These are phyloP conservation scores for Oscheius sp. DNA, from an alignment of 2,888 invertebrate genomes.

Conservation along the genomic window DNA sequence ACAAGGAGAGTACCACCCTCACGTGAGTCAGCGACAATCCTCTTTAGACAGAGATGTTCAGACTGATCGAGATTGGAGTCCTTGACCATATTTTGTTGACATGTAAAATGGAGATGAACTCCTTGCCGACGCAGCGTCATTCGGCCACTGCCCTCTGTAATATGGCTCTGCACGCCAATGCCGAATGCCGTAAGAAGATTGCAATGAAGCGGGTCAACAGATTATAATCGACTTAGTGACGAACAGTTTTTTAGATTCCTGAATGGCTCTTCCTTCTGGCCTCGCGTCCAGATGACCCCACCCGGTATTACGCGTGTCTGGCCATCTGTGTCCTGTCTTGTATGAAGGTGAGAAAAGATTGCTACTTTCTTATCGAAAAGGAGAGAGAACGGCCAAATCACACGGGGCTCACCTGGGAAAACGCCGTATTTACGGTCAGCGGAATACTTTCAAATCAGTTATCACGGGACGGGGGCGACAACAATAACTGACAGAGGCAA, in stretches of 20 bases:
- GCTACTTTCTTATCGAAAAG: not conserved
- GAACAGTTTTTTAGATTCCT: constrained; percentile 66
- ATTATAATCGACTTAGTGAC: not conserved
- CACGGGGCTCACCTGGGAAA: too few relatives aligned
- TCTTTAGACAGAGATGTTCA: constrained; percentile 33
- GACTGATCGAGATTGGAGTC: constrained; percentile 68
- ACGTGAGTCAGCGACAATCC: not conserved
- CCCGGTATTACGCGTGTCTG: constrained; percentile 97
- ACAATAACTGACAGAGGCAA: not conserved
- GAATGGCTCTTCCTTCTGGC: constrained; percentile 95
- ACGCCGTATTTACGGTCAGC: too few relatives aligned
- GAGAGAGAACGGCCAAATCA: too few relatives aligned
- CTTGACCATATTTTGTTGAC: constrained; percentile 71
- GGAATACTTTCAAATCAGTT: constrained; percentile 73
- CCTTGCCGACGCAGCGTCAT: constrained; percentile 78
- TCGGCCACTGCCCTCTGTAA: constrained; percentile 97
- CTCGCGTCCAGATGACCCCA: constrained; percentile 86
- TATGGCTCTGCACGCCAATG: constrained; percentile 86
- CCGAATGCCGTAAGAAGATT: constrained; percentile 76
- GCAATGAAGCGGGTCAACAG: constrained; percentile 74
- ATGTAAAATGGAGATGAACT: constrained; percentile 66
- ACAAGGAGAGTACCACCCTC: constrained; percentile 63
- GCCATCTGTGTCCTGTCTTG: constrained; percentile 84
- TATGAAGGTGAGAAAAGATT: constrained; percentile 49
- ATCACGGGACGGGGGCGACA: not conserved